A percentile compares a stretch with the other conserved stretches of the same genome.
Conservation (phyloP, 2,113 vertebrate species). For the Rostratula benghalensis region DNA sequence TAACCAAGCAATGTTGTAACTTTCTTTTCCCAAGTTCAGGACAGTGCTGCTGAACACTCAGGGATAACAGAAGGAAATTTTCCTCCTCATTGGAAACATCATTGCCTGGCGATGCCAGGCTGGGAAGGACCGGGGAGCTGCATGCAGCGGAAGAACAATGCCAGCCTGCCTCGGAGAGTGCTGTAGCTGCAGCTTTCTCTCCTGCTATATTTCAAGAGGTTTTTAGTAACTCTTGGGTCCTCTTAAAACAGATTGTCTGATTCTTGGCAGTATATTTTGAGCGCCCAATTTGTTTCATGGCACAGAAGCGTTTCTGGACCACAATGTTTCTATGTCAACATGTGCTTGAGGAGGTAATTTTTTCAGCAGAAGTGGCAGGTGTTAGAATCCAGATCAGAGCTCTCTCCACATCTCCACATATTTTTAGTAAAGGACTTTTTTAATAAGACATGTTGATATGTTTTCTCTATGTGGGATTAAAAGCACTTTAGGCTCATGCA, state of each 20-base stretch:
- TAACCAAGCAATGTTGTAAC: not conserved
- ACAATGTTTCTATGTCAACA: constrained; percentile 67
- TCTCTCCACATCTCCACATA: constrained; percentile 1
- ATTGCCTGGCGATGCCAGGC: not conserved
- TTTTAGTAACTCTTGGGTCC: constrained; percentile 42
- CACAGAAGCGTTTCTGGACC: constrained; percentile 41
- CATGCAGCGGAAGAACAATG: not conserved
- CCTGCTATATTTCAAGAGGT: constrained; percentile 42
- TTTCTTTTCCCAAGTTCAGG: not conserved
- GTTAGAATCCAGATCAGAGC: constrained; percentile 49
- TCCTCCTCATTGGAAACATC: not conserved
- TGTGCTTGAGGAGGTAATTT: constrained; percentile 9
- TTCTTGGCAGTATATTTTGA: constrained; percentile 51
- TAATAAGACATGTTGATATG: constrained; percentile 52
- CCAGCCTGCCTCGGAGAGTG: not conserved
- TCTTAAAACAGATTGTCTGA: constrained; percentile 55
- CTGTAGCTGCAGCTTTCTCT: constrained; percentile 10
- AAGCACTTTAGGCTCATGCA: constrained; percentile 49
- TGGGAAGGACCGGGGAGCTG: not conserved
- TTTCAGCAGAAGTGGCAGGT: constrained; percentile 37
- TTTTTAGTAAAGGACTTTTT: constrained; percentile 44
- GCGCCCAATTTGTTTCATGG: constrained; percentile 47
- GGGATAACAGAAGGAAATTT: not conserved
- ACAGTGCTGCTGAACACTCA: not conserved
- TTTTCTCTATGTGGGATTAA: constrained; percentile 51